Evolutionary conservation across 2,113 vertebrate species (phyloP), one percentile per base, ranked within the genome.

Genomic region (Pseudorectes ferrugineus): DNA sequence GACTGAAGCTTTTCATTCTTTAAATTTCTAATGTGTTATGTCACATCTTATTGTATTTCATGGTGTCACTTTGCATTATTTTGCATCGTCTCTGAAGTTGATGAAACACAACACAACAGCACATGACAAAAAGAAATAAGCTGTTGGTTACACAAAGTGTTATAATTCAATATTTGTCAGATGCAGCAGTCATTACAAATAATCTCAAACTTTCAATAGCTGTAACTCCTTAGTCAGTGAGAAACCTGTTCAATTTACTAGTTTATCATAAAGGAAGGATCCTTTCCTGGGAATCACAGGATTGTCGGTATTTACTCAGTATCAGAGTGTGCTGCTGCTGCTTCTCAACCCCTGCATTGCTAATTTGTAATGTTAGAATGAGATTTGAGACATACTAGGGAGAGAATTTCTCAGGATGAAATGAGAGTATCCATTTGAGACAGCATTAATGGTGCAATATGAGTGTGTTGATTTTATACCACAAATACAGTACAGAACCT

Each of bases 1-100:
- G 90, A 93, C 88, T 87, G 66, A 93, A 97, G 88, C 85, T 76
- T 92, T 96, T 97, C 94, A 78, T 96, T 92, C 85, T 79, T 67
- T 88, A 94, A 95, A 88, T 97, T 91, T 96, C 95, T 95, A 95
- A 93, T 95, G 89, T 92, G 85, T 71, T 96, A 89, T 96, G 95
- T 95, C 95, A 96, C 82, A 86, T 96, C 95, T 91, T 88, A 92
- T 93, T 97, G 49, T 91, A 91, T 94, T 95, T 82, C 92, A 38
- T 90, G 68, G 92, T 93, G 72, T 88, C 86, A 95, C 85, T 86
- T 92, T 86, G 93, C 87, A 82, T 96, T 96, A 91, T 81, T 85
- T 83, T 86, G 58, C 74, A 57, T 88, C 28, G 6, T 83, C 42
- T 89, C 77, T 1, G 6, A 93, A 93, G 90, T 4, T 91, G 73